Percentiles rank a stretch among this genome's conserved stretches.
phyloP scores from a whole-genome alignment of 2,888 invertebrate species.

The Lycophotia porphyrea region DNA sequence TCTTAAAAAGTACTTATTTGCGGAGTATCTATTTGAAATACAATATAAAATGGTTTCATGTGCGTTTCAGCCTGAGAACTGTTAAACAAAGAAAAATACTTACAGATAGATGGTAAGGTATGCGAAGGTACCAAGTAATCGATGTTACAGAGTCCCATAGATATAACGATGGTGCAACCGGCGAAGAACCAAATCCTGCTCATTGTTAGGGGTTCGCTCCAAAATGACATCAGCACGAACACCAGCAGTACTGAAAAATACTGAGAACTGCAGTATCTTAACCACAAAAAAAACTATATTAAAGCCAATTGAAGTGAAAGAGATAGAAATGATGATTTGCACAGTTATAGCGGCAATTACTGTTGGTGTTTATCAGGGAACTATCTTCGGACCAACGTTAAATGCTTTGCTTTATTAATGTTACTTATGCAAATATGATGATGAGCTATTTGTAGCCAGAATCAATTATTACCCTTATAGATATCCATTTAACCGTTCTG shows the following conservation, averaged over 20 bases:
- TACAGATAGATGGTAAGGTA: conserved; percentile 81
- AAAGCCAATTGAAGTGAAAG: neutral
- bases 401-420: neutral
- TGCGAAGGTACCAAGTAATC: conserved; percentile 83
- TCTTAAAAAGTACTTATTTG: neutral
- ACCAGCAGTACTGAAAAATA: conserved; percentile 78
- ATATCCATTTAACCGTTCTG: neutral
- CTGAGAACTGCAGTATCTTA: neutral
- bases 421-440: neutral
- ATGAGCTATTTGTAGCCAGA: neutral
- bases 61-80: neutral
- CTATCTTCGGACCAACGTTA: neutral
- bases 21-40: neutral
- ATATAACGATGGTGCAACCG: conserved; percentile 76
- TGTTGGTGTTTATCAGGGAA: conserved; percentile 17
- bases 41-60: neutral
- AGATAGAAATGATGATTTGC: neutral
- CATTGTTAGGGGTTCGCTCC: conserved; percentile 80
- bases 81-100: conserved; percentile 61
- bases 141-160: conserved; percentile 81
- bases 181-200: conserved; percentile 82
- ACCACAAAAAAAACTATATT: no score
- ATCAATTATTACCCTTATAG: neutral
- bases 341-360: neutral
- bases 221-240: conserved; percentile 84